Evolutionary conservation across 2,888 invertebrate species (phyloP).

Genomic region (Pherbina coryleti): DNA sequence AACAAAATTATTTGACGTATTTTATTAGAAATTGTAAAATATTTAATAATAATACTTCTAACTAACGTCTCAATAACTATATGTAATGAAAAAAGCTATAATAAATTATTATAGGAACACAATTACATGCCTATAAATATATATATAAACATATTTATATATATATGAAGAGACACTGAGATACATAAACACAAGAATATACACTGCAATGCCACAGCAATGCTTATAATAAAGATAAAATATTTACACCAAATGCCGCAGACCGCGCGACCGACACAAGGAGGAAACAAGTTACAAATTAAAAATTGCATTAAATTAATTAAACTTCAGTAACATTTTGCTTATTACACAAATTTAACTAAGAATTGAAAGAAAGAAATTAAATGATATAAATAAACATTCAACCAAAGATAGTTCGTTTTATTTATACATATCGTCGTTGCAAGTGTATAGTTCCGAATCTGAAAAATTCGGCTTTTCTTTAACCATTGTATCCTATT

Average conservation of each 20-base stretch:
- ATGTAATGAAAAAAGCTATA: too few species aligned
- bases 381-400: conserved; percentile 41
- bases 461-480: too few species aligned
- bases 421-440: not conserved
- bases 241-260: conserved; percentile 4
- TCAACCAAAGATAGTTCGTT: conserved; percentile 31
- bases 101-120: too few species aligned
- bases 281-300: conserved; percentile 11
- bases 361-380: conserved; percentile 41
- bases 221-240: not conserved
- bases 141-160: not conserved
- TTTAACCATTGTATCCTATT: too few species aligned
- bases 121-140: too few species aligned
- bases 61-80: too few species aligned
- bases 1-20: too few species aligned
- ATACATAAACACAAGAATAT: not conserved
- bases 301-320: conserved; percentile 45
- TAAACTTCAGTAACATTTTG: conserved; percentile 46
- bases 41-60: too few species aligned
- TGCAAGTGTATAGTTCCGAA: too few species aligned
- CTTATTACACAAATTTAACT: conserved; percentile 48
- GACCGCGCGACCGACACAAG: not conserved
- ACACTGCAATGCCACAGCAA: not conserved
- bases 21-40: too few species aligned
- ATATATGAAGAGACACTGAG: not conserved